phyloP scores from a whole-genome alignment of 2,113 vertebrate genomes.

The Merops nubicus region DNA sequence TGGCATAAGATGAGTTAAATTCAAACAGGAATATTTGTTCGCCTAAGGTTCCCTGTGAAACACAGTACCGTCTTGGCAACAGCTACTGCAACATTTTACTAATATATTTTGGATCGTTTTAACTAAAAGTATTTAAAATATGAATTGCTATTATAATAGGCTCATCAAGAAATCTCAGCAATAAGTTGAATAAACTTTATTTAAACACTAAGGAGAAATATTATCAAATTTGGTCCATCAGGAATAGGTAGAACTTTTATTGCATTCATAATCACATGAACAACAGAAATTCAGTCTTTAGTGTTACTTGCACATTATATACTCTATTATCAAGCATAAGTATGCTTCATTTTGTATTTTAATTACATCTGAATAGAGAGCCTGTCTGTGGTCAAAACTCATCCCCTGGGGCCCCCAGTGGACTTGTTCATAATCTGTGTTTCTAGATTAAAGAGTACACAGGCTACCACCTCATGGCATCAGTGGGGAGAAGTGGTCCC shows the following conservation, averaged over 20 bases:
- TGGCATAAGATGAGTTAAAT: neutral
- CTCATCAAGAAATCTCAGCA: neutral
- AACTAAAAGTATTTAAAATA: neutral
- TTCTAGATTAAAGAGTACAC: neutral
- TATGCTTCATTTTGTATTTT: neutral
- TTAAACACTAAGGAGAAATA: neutral
- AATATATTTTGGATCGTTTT: neutral
- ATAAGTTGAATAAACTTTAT: neutral
- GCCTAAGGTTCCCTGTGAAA: neutral
- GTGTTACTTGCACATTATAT: neutral
- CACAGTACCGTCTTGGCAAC: neutral
- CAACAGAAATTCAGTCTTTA: neutral
- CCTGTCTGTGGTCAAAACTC: neutral
- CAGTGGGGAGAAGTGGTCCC: neutral
- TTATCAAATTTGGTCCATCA: neutral
- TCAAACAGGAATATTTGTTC: neutral
- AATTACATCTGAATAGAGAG: neutral
- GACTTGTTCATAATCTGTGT: neutral
- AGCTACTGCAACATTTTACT: neutral
- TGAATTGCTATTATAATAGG: neutral
- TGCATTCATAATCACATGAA: neutral
- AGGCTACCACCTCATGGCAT: neutral
- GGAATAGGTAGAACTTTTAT: neutral
- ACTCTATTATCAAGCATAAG: neutral
- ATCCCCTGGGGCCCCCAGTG: neutral